Conservation (phyloP, 2,888 invertebrate genomes). For the Coremacera marginata region DNA sequence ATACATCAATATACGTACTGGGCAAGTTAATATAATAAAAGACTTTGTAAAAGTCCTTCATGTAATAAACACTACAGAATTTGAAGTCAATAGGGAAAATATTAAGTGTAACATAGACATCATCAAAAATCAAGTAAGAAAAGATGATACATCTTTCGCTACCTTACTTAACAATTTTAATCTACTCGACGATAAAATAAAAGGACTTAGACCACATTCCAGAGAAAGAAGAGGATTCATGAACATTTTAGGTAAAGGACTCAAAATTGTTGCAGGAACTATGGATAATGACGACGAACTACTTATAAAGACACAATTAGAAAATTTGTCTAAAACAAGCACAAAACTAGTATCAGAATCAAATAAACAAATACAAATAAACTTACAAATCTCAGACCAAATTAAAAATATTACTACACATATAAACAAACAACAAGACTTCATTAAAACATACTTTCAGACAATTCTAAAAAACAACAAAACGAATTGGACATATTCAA, state of each 20-base stretch:
- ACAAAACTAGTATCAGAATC: conserved; percentile 29
- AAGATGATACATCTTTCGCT: too few species aligned
- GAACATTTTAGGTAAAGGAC: too few species aligned
- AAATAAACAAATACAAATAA: too few species aligned
- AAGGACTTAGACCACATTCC: too few species aligned
- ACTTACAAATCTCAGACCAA: too few species aligned
- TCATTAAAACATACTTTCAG: conserved; percentile 44
- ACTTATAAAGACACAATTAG: too few species aligned
- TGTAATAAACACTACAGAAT: too few species aligned
- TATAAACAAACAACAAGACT: conserved; percentile 44
- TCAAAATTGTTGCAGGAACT: conserved; percentile 41
- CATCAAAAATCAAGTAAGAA: background rate
- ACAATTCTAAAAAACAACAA: conserved; percentile 40
- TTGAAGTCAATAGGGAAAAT: conserved; percentile 21
- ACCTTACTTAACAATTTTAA: too few species aligned
- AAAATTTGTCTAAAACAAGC: conserved; percentile 15
- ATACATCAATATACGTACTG: conserved; percentile 9
- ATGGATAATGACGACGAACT: conserved; percentile 45
- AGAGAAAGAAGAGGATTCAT: too few species aligned
- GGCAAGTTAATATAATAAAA: conserved; percentile 18
- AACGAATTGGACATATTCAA: conserved; percentile 46
- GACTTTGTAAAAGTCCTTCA: conserved; percentile 35
- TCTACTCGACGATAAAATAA: too few species aligned
- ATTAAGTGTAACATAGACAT: conserved; percentile 15
- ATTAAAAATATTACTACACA: conserved; percentile 44